phyloP scores from a whole-genome alignment of 2,113 vertebrate genomes.

The Tringa solitaria region DNA sequence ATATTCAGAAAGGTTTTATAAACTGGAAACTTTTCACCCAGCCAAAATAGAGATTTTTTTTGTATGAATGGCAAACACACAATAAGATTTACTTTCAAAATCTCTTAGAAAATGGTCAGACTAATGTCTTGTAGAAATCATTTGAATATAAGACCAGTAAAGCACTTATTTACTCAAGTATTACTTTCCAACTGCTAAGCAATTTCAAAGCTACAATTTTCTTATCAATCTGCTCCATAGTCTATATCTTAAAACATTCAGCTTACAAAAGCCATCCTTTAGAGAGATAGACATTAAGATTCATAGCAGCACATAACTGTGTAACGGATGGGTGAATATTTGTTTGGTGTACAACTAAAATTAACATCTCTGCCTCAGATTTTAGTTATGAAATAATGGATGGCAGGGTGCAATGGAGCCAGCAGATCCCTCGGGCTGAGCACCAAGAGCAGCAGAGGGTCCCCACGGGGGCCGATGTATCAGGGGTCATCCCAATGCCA shows the following conservation, averaged over 20 bases:
- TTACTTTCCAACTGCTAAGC: neutral
- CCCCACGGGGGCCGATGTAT: fast-evolving
- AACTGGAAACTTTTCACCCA: neutral
- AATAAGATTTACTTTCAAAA: neutral
- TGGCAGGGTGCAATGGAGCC: neutral
- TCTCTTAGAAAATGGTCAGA: neutral
- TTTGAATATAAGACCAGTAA: neutral
- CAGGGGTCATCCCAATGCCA: no score
- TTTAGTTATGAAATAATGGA: neutral
- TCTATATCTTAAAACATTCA: neutral
- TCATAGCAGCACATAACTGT: neutral
- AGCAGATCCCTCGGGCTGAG: neutral
- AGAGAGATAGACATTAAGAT: neutral
- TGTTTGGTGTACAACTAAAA: neutral
- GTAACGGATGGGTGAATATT: neutral
- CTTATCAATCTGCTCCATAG: neutral
- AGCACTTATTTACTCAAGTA: neutral
- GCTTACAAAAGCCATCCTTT: neutral
- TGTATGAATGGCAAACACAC: neutral
- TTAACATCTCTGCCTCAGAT: neutral
- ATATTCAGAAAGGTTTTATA: neutral
- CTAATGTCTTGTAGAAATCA: neutral
- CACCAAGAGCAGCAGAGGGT: neutral
- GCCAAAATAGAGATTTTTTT: neutral
- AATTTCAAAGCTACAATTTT: neutral